phyloP scores from a whole-genome alignment of 2,113 vertebrate genomes.

The Hemibagrus wyckioides region DNA sequence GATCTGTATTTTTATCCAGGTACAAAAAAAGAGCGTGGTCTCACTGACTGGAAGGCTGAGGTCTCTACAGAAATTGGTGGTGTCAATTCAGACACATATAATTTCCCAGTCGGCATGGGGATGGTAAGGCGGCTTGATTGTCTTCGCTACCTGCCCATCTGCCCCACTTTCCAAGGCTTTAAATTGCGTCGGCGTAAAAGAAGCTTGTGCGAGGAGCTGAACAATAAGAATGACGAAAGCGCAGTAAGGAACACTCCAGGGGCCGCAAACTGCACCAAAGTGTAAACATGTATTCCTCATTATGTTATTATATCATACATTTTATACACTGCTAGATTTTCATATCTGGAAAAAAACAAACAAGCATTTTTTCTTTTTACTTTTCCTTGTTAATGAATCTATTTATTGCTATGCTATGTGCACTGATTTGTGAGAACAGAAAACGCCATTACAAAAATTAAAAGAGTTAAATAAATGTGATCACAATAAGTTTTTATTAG shows the following conservation, averaged over 20 bases:
- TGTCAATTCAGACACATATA: constrained; percentile 76
- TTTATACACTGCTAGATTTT: constrained; percentile 13
- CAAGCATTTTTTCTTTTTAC: too few species aligned
- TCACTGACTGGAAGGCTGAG: constrained; percentile 82
- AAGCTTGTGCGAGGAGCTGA: background rate
- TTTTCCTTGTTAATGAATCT: background rate
- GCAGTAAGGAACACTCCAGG: constrained; percentile 22
- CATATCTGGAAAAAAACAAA: background rate
- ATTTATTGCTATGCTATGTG: constrained; percentile 28
- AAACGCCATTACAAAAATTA: background rate
- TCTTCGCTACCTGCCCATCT: constrained; percentile 81
- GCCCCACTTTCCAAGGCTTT: constrained; percentile 87
- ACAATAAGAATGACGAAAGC: constrained; percentile 40
- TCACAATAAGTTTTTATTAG: constrained; percentile 6
- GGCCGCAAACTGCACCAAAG: constrained; percentile 69
- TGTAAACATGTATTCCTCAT: constrained; percentile 50
- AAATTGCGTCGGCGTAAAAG: constrained; percentile 44
- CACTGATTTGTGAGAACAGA: background rate
- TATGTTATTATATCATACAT: background rate
- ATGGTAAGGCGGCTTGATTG: constrained; percentile 70
- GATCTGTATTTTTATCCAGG: constrained; percentile 69
- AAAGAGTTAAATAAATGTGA: background rate
- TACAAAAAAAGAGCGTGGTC: constrained; percentile 82
- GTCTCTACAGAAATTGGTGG: constrained; percentile 65
- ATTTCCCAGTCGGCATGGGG: constrained; percentile 87